phyloP scores from a whole-genome alignment of 2,888 invertebrate species.

The Phengaris arion region DNA sequence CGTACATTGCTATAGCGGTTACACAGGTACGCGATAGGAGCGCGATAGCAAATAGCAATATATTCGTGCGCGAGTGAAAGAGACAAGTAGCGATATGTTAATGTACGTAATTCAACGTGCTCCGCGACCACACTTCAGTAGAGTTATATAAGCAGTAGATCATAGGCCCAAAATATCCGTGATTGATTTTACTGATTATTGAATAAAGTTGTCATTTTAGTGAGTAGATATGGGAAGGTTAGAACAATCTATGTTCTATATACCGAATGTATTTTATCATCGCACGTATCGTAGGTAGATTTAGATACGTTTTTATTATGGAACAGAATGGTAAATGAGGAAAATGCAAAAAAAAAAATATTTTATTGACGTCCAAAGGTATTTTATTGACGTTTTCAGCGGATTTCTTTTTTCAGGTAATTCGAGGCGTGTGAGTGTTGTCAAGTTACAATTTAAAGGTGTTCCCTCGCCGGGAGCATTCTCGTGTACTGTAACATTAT shows the following conservation, averaged over 20 bases:
- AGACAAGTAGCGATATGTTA: too few relatives aligned
- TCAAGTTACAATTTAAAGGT: conserved; percentile 40
- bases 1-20: too few relatives aligned
- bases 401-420: conserved; percentile 34
- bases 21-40: too few relatives aligned
- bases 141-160: too few relatives aligned
- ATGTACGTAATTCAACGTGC: too few relatives aligned
- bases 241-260: conserved; percentile 14
- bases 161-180: too few relatives aligned
- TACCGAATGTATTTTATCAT: conserved; percentile 14
- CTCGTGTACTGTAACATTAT: too few relatives aligned
- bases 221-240: not conserved
- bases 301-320: conserved; percentile 29
- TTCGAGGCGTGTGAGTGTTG: conserved; percentile 31
- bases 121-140: too few relatives aligned
- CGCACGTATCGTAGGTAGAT: conserved; percentile 24
- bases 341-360: conserved; percentile 17
- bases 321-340: not conserved
- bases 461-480: too few relatives aligned
- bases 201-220: not conserved
- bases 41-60: too few relatives aligned
- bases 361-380: conserved; percentile 28
- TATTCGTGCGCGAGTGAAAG: too few relatives aligned
- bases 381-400: not conserved
- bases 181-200: too few relatives aligned